These are phyloP conservation scores for Stegophylla sp. DNA, from an alignment of 2,888 invertebrate genomes.

Conservation along the genomic window DNA sequence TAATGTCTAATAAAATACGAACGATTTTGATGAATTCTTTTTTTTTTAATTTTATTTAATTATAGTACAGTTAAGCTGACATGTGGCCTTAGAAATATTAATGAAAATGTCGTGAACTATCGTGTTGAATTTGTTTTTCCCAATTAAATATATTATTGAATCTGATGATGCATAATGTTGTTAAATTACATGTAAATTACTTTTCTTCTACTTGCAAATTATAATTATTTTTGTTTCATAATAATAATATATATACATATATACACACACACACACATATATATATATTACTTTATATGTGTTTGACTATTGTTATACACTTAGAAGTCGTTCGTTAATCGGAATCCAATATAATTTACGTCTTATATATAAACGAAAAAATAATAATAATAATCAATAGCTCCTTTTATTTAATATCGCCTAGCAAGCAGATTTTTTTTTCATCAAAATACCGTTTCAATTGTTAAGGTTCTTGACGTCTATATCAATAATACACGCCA, in stretches of 20 bases:
- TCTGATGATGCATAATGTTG: not conserved
- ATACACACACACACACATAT: no score
- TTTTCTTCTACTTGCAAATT: no score
- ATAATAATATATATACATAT: no score
- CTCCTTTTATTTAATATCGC: slow-evolving; percentile 39
- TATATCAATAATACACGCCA: slow-evolving; percentile 22
- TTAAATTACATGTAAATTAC: not conserved
- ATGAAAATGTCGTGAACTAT: slow-evolving; percentile 42
- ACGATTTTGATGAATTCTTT: slow-evolving; percentile 20
- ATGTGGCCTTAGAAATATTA: not conserved
- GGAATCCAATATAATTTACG: slow-evolving; percentile 25
- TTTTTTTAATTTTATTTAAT: not conserved
- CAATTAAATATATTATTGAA: not conserved
- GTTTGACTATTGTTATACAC: not conserved
- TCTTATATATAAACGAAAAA: slow-evolving; percentile 6
- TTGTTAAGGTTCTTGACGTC: slow-evolving; percentile 50
- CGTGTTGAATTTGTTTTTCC: slow-evolving; percentile 20
- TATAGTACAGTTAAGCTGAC: slow-evolving; percentile 5
- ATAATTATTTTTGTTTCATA: no score
- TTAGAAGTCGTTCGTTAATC: slow-evolving; percentile 19
- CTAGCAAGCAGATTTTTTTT: slow-evolving; percentile 29
- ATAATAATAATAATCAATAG: slow-evolving; percentile 12
- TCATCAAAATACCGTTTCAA: slow-evolving; percentile 39
- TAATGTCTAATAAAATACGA: not conserved
- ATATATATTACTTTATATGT: not conserved